Evolutionary conservation across 1,140 invertebrate genomes (phyloP), one percentile per base, ranked within the genome.

Genomic region (Temnothorax curvispinosus): DNA sequence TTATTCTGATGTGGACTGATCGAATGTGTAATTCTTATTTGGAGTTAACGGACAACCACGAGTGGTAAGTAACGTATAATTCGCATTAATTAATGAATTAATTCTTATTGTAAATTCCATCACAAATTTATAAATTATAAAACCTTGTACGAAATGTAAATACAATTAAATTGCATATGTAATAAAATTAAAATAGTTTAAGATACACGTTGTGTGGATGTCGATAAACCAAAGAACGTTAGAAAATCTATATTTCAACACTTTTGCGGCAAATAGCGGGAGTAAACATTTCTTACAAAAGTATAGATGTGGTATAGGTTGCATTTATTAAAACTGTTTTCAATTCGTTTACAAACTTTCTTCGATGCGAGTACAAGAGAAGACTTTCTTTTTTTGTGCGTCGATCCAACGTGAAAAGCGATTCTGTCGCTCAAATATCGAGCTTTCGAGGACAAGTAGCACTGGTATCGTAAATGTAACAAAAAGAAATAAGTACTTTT

Each of bases 401-500:
- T 21, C 32, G n/a, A 56, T 71, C 21, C 21, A 15, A 81, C 38
- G 15, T 56, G 18, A 54, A 5, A 81, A 56, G 65, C 27, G 38
- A 56, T 44, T 47, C 41, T 44, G 50, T 56, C 52, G 38, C 38
- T 58, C 60, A 18, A 71, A 18, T 72, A 56, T 56, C 50, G 50
- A 72, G 38, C 11, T 56, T 71, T 18, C 47, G 38, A 58, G 38
- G 15, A 81, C 38, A 56, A 72, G 78, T 38, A 71, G 38, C 78
- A 81, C 78, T 81, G 78, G 78, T 81, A 44, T 81, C 78, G 50
- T 81, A 81, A 81, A 71, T n/a, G n/a, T 72, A 69, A 81, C 13
- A 50, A 71, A 44, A 81, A 71, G 21, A 21, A n/a, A 81, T 81
- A 81, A 81, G 77, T 81, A 81, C 77, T 21, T 27, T 44, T 56